Evolutionary conservation across 1,140 invertebrate species (phyloP).

Genomic region (Mactra quadrangularis): DNA sequence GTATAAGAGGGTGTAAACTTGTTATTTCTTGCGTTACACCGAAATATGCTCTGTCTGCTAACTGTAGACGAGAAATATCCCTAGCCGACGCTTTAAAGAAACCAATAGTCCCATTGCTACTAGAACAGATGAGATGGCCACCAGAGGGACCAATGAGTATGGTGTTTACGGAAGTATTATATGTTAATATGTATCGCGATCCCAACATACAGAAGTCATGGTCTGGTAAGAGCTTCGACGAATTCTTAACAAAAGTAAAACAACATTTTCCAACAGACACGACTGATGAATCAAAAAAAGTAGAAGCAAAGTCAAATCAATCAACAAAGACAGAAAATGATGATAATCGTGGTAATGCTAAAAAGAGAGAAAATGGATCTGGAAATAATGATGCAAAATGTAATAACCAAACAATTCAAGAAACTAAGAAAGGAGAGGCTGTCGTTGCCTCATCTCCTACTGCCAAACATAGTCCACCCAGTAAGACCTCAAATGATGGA

Average conservation of each 20-base stretch:
- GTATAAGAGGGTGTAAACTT: slow-evolving; percentile 76
- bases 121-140: slow-evolving; percentile 79
- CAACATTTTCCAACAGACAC: slow-evolving; percentile 52
- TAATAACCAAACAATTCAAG: too few species aligned
- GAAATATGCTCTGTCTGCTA: slow-evolving; percentile 80
- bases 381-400: too few species aligned
- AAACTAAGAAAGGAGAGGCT: too few species aligned
- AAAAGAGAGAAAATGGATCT: too few species aligned
- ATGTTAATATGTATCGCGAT: slow-evolving; percentile 74
- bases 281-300: too few species aligned
- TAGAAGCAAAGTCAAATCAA: too few species aligned
- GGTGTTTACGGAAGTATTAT: slow-evolving; percentile 78
- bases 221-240: slow-evolving; percentile 71
- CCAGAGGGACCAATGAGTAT: slow-evolving; percentile 80
- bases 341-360: too few species aligned
- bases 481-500: too few species aligned
- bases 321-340: too few species aligned
- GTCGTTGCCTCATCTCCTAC: too few species aligned
- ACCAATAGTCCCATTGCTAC: slow-evolving; percentile 79
- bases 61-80: slow-evolving; percentile 79
- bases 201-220: slow-evolving; percentile 66
- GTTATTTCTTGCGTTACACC: slow-evolving; percentile 78
- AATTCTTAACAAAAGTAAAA: slow-evolving; percentile 64
- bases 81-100: slow-evolving; percentile 79
- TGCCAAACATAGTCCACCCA: too few species aligned